Percentiles rank a stretch among this genome's conserved stretches.
Conservation (phyloP, 92 coral and sea anemone genomes). For the Parazoanthus atlanticus region DNA sequence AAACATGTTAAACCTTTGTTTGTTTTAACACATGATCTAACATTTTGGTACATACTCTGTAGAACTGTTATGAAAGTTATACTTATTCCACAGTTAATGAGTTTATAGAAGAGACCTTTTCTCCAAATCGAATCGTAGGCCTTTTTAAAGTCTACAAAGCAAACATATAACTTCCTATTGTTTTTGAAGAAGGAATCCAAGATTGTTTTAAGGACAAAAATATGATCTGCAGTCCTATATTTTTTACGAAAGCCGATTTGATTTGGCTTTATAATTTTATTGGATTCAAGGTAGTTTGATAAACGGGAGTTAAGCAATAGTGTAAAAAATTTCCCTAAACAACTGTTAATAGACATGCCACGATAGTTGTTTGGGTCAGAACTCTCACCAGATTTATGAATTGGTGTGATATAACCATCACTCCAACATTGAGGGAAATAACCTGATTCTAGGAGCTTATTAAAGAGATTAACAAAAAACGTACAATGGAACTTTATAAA, state of each 20-base stretch:
- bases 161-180: slow-evolving; percentile 27
- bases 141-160: slow-evolving; percentile 52
- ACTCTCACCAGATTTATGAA: slow-evolving; percentile 15
- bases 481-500: neutral
- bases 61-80: slow-evolving; percentile 25
- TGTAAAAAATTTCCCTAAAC: slow-evolving; percentile 29
- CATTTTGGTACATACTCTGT: slow-evolving; percentile 25
- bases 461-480: neutral
- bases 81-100: slow-evolving; percentile 28
- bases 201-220: slow-evolving; percentile 42
- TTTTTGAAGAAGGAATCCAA: slow-evolving; percentile 25
- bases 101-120: slow-evolving; percentile 41
- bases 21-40: slow-evolving; percentile 39
- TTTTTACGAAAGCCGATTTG: slow-evolving; percentile 39
- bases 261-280: slow-evolving; percentile 11
- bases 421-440: slow-evolving; percentile 2
- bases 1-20: slow-evolving; percentile 29
- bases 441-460: neutral
- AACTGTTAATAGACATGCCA: slow-evolving; percentile 20
- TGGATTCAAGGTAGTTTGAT: neutral
- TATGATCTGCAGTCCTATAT: slow-evolving; percentile 33
- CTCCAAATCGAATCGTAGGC: slow-evolving; percentile 54
- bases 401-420: slow-evolving; percentile 5
- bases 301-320: slow-evolving; percentile 27
- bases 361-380: slow-evolving; percentile 40